Conservation (phyloP, 2,797 vertebrate species). For the Garrulus glandarius region DNA sequence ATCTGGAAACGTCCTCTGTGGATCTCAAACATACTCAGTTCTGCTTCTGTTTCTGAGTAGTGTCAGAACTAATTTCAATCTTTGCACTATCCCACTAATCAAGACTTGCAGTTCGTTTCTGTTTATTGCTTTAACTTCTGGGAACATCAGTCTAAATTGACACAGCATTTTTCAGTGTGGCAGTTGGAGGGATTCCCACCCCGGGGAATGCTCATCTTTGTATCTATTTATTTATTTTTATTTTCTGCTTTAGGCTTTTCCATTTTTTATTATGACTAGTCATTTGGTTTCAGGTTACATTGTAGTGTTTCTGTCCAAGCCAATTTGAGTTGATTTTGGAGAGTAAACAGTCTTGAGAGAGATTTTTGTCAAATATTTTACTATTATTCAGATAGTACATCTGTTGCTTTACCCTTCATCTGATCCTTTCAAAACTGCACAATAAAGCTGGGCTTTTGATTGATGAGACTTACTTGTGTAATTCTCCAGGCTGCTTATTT, state of each 20-base stretch:
- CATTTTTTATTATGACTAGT: not conserved
- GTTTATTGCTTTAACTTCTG: constrained; percentile 4
- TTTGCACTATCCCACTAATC: not conserved
- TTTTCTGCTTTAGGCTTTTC: not conserved
- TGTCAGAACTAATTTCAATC: not conserved
- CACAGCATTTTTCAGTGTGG: not conserved
- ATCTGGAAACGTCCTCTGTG: not conserved
- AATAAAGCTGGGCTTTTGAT: not conserved
- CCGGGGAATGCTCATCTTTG: not conserved
- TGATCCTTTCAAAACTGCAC: not conserved
- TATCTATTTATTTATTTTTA: not conserved
- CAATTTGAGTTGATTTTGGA: not conserved
- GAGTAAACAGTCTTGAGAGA: not conserved
- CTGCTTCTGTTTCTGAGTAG: not conserved
- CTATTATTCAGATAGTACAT: not conserved
- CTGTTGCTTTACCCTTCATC: constrained; percentile 6
- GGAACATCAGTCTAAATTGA: not conserved
- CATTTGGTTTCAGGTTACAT: not conserved
- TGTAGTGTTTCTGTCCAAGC: not conserved
- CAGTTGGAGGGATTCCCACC: not conserved
- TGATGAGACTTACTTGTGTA: not conserved
- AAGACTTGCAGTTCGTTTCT: not conserved
- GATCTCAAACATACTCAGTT: not conserved
- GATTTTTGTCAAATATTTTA: not conserved
- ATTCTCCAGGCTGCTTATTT: not conserved